Base-by-base conservation (phyloP, 2,888 invertebrate species). In the Spatulosminthurus flaviceps region DNA sequence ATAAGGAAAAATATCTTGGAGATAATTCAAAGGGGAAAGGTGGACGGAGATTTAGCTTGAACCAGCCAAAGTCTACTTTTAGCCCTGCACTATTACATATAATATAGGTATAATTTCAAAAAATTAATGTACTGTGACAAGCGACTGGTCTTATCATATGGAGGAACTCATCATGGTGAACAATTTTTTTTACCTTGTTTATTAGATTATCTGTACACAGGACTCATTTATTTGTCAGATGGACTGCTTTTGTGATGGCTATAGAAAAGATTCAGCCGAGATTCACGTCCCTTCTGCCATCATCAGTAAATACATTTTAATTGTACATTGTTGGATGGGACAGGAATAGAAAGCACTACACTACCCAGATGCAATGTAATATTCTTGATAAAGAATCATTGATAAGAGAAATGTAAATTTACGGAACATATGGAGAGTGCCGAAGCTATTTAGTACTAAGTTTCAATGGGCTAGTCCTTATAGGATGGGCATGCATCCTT, bases 361-460 rank as follows among this genome's bases (percentile, higher is more conserved):
- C n/a, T n/a, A 13, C 51, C 51, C 51, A 51, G 51, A 51, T 51
- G 51, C 51, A 51, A 16, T 1, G 51, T 2, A 4, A 51, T 51
- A 51, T 4, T n/a, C 19, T 9, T 4, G 51, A 51, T 51, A 51
- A 51, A 51, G 51, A 51, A 51, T n/a, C n/a, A n/a, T 51, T 51
- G 51, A 51, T 51, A 51, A 51, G 51, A 61, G 51, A 74, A 74
- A 74, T 74, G 74, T 61, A 74, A 74, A 74, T 74, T 74, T 61
- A 26, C 28, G 11, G 61, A 74, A 61, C 61, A 61, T 61, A 74
- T 74, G 74, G 61, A 61, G 26, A 51, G 51, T 72, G 72, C 72
- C 72, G 61, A 74, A 74, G n/a, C 43, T 71, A 41, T 24, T 64
- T 64, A 64, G 26, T 24, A 22, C 64, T 26, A 2, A 24, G 26